Evolutionary conservation across 2,113 vertebrate species (phyloP).

Genomic region (Bettongia penicillata): DNA sequence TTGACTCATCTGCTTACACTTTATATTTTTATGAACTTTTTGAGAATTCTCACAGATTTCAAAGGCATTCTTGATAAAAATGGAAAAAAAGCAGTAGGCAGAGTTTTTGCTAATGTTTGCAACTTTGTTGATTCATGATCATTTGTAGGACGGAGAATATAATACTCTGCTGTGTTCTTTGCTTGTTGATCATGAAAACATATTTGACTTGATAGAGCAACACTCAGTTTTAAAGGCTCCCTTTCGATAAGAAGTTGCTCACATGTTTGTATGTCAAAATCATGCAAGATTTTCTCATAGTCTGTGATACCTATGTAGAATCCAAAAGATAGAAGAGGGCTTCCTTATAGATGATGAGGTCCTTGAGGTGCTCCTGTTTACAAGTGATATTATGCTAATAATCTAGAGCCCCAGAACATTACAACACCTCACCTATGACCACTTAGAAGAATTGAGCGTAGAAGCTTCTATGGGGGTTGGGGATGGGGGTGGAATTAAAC

Average conservation of each 20-base stretch:
- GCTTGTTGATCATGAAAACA: not conserved
- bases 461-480: not conserved
- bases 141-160: too few relatives aligned
- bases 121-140: too few relatives aligned
- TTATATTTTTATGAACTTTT: too few relatives aligned
- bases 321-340: not conserved
- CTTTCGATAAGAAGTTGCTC: not conserved
- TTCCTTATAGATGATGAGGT: not conserved
- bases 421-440: not conserved
- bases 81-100: too few relatives aligned
- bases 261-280: not conserved
- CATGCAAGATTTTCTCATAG: not conserved
- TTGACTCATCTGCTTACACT: too few relatives aligned
- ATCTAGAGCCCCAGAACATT: not conserved
- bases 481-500: not conserved
- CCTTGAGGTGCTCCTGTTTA: not conserved
- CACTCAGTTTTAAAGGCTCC: not conserved
- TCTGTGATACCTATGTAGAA: not conserved
- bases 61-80: too few relatives aligned
- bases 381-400: not conserved
- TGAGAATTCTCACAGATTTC: too few relatives aligned
- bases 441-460: not conserved
- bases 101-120: too few relatives aligned
- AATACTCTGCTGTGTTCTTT: too few relatives aligned
- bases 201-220: not conserved